A percentile compares a stretch with the other conserved stretches of the same genome.
Conservation (phyloP, 1,140 invertebrate species). For the Goniozus legneri region DNA sequence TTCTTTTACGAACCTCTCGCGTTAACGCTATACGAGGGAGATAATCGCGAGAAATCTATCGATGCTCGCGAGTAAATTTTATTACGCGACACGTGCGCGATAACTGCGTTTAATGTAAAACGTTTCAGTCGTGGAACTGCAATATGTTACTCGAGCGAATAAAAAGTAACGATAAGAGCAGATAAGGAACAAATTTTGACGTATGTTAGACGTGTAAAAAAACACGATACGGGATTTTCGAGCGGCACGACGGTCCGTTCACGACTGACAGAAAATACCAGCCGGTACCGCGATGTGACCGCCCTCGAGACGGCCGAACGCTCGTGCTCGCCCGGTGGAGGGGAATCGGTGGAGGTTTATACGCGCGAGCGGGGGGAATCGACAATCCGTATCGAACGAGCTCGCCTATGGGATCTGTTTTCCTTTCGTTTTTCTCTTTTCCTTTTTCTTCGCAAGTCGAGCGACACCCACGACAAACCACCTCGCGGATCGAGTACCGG, state of each 20-base stretch:
- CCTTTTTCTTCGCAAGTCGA: too few species aligned
- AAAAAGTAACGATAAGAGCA: slow-evolving; percentile 13
- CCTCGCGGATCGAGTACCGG: too few species aligned
- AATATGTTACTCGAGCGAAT: slow-evolving; percentile 4
- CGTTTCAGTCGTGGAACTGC: neutral
- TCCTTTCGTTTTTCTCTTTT: too few species aligned
- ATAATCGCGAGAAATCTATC: too few species aligned
- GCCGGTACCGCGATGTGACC: slow-evolving; percentile 19
- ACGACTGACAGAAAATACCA: slow-evolving; percentile 47
- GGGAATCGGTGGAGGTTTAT: slow-evolving; percentile 12
- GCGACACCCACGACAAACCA: too few species aligned
- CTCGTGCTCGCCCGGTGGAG: slow-evolving; percentile 3
- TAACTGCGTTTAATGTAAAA: neutral
- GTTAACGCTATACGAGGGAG: too few species aligned
- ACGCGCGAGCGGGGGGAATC: slow-evolving; percentile 24
- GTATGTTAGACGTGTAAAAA: neutral
- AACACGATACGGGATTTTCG: slow-evolving; percentile 10
- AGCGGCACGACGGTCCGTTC: slow-evolving; percentile 39
- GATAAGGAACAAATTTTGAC: slow-evolving; percentile 2
- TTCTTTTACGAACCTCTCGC: too few species aligned
- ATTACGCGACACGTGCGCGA: neutral
- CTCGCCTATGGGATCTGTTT: too few species aligned
- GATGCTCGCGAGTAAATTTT: too few species aligned
- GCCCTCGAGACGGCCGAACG: neutral
- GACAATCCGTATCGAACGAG: slow-evolving; percentile 29